Evolutionary conservation across 2,113 vertebrate species (phyloP), one percentile per base, ranked within the genome.

Genomic region (Psettodes erumei): DNA sequence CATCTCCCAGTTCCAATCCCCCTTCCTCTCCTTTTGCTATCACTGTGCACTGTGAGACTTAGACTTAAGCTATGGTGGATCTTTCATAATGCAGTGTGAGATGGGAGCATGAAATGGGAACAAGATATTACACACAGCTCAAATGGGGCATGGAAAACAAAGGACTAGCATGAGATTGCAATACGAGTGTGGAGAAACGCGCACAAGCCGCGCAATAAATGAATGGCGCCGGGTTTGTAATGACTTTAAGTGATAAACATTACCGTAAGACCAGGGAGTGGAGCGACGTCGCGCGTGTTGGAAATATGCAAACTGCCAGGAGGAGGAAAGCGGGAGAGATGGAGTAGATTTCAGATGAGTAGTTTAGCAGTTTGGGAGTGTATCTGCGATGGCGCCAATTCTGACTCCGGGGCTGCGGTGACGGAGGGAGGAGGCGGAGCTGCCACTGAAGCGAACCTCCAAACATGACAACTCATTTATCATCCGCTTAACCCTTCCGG

Each of bases 61-160:
- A 72, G 68, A 73, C 74, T 33, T 85, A 87, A 87, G 82, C 72
- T 82, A 30, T 53, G 40, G 50, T 51, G 65, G 70, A 86, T 89
- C 59, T 75, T 54, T 86, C 48, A 51, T 70, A 80, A 86, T 82
- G 81, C 83, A 77, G 80, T 71, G 59, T 61, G 73, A 86, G 66
- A 86, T 54, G 62, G 63, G 45, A 84, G 66, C 19, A 1, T 82
- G 85, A 88, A 90, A 87, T 84, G 72, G 75, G 81, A 86, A 58
- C 71, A 77, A 77, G 83, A 83, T 71, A 86, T 84, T 86, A 80
- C 79, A 68, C 53, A 61, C 18, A 23, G 43, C 80, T 87, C 62
- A 91, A 88, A 90, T 88, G 87, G 84, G 72, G 56, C 86, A 75
- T 91, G 81, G n/a, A 85, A 86, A 82, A 81, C 48, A 58, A 79